Conservation (phyloP, 2,113 vertebrate species). For the Zosterops borbonicus region DNA sequence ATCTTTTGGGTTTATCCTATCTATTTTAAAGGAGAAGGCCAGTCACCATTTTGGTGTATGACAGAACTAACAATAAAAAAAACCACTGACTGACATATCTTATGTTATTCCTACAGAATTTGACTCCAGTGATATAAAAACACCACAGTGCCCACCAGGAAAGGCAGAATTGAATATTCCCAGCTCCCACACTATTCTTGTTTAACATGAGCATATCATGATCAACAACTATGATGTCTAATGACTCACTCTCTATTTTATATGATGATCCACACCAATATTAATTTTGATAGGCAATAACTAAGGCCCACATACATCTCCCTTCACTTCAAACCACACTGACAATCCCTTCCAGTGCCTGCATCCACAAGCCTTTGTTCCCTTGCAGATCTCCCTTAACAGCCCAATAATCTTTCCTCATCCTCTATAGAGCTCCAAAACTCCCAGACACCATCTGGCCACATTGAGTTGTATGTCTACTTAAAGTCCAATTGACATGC, state of each 20-base stretch:
- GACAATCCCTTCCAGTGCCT: neutral
- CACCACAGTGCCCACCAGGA: neutral
- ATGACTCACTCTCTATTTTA: neutral
- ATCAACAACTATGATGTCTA: neutral
- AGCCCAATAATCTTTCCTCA: constrained; percentile 58
- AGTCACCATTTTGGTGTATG: neutral
- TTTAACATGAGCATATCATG: neutral
- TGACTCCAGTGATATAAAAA: neutral
- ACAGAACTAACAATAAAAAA: neutral
- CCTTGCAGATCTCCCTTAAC: constrained; percentile 40
- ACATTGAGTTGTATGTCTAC: constrained; percentile 62
- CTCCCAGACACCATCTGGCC: constrained; percentile 73
- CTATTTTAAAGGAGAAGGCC: neutral
- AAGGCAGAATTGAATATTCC: neutral
- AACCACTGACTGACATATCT: neutral
- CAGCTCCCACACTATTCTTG: neutral
- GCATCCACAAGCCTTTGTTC: constrained; percentile 52
- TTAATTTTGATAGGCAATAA: constrained; percentile 35
- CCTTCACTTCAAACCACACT: neutral
- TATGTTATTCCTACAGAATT: neutral
- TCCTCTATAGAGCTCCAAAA: constrained; percentile 63
- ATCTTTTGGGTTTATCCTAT: neutral
- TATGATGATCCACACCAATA: neutral
- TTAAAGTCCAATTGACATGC: constrained; percentile 71
- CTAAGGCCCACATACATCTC: neutral